Conservation (phyloP, 1,140 invertebrate genomes). For the Pseudomyrmex pallidus region DNA sequence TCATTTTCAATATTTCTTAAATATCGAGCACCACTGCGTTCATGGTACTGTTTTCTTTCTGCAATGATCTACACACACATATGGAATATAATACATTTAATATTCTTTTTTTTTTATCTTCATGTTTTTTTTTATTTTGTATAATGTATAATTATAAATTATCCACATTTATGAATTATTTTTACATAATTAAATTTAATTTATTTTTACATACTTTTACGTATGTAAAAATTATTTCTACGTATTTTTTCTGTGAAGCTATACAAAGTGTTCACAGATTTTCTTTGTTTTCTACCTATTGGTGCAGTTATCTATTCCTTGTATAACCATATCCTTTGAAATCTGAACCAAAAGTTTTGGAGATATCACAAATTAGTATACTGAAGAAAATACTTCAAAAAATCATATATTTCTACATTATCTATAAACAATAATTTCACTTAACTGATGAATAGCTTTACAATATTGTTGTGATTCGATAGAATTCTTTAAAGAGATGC, state of each 20-base stretch:
- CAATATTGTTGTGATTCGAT: conserved; percentile 88
- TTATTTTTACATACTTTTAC: background rate
- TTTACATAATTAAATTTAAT: too few relatives aligned
- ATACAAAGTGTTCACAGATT: conserved; percentile 88
- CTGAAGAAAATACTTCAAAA: too few relatives aligned
- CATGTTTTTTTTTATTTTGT: too few relatives aligned
- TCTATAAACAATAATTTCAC: conserved; percentile 82
- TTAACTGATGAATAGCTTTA: conserved; percentile 84
- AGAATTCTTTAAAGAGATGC: too few relatives aligned
- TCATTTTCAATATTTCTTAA: conserved; percentile 49
- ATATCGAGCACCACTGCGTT: conserved; percentile 56
- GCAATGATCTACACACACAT: conserved; percentile 67
- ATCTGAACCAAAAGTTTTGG: conserved; percentile 73
- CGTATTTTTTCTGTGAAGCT: conserved; percentile 88
- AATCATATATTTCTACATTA: conserved; percentile 33
- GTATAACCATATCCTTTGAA: conserved; percentile 88
- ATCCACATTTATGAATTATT: too few relatives aligned
- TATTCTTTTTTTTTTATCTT: background rate
- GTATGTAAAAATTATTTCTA: conserved; percentile 23
- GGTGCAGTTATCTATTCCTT: conserved; percentile 85
- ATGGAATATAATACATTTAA: background rate
- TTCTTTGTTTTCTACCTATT: conserved; percentile 84
- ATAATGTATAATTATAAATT: too few relatives aligned
- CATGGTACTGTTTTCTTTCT: conserved; percentile 76
- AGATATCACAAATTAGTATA: too few relatives aligned